Conservation (phyloP, 30 jellyfish, hydroid and myxozoan species). For the Chrysaora quinquecirrha region DNA sequence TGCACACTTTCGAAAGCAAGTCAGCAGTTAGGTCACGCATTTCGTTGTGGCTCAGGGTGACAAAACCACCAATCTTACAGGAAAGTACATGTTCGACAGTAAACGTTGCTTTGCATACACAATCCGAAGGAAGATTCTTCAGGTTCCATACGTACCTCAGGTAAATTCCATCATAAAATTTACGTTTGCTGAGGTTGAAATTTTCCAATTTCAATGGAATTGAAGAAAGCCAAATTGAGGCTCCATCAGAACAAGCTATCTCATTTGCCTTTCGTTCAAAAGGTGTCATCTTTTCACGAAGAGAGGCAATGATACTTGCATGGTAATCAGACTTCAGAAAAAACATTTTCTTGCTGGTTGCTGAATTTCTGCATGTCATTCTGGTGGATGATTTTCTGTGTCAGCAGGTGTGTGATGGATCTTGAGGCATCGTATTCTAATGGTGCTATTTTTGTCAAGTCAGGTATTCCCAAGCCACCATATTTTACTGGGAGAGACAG, state of each 20-base stretch:
- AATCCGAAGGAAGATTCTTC: background rate
- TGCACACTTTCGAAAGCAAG: background rate
- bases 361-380: too few species aligned
- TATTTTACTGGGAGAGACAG: too few species aligned
- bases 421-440: constrained; percentile 21
- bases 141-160: too few species aligned
- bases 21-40: too few species aligned
- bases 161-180: too few species aligned
- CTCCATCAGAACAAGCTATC: constrained; percentile 1
- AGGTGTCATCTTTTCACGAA: constrained; percentile 14
- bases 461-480: constrained; percentile 41
- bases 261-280: background rate
- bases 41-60: too few species aligned
- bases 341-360: too few species aligned
- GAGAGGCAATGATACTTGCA: background rate
- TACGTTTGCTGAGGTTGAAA: too few species aligned
- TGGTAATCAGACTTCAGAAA: background rate
- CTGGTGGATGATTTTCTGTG: too few species aligned
- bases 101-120: constrained; percentile 6
- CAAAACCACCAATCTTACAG: too few species aligned
- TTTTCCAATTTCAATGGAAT: constrained; percentile 3
- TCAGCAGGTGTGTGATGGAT: background rate
- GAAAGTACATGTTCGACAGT: constrained; percentile 1
- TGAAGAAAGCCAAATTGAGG: background rate
- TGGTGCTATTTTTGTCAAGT: too few species aligned